Evolutionary conservation across 2,797 vertebrate species (phyloP), one percentile per base, ranked within the genome.

Genomic region (Anguilla megastoma): DNA sequence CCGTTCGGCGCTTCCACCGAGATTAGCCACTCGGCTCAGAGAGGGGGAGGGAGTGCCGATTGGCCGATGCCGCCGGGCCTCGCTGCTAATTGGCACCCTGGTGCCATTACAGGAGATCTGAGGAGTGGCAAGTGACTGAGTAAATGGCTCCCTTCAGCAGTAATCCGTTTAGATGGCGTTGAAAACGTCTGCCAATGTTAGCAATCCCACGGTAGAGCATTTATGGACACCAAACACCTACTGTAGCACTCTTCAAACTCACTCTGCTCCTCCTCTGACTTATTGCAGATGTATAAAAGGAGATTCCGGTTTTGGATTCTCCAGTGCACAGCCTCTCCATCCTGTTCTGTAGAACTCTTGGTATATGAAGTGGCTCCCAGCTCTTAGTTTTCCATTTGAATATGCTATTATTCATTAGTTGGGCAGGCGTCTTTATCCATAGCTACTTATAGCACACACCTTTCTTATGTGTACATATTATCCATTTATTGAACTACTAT

Each of bases 361-460:
- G 33, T 41, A 45, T 45, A 36, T 41, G 10, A 16, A 45, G 36
- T 45, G 36, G 74, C 30, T 36, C 30, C 74, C 41, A 82, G 41
- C 79, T 82, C 21, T 41, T 76, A 48, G 79, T 82, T 82, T n/a
- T n/a, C 79, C 41, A 50, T 48, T 82, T 82, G 5, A 82, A 50
- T 82, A 82, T 82, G 21, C 21, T 45, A 50, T 48, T 48, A 24
- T n/a, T 82, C 3, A 50, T 36, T 74, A 14, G 66, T 9, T 71
- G 8, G 66, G 36, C 16, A 7, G 30, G 14, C 2, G 14, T 76
- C 36, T 36, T 80, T 80, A 21, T 45, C 76, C 41, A 80, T 45
- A 21, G 45, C 24, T 48, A 48, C 41, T 48, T 50, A 24, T 1
- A 12, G 36, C 24, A 82, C 71, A 82, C 41, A 48, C 3, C 74